Percentiles rank a stretch among this genome's conserved stretches.
phyloP scores from a whole-genome alignment of 2,113 vertebrate species.

The Zeus faber region DNA sequence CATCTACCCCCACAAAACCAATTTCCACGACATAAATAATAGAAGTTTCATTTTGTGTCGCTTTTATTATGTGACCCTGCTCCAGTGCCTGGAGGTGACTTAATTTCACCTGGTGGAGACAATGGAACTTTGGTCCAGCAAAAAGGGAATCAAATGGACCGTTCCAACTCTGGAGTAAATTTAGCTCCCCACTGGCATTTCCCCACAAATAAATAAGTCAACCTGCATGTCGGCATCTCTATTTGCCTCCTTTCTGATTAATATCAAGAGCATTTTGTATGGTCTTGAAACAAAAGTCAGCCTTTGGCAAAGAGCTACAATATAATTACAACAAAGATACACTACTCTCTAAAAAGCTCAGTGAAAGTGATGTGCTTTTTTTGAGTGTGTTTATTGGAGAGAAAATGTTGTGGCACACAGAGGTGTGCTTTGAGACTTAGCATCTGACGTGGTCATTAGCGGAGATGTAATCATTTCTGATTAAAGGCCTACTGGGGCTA shows the following conservation, averaged over 20 bases:
- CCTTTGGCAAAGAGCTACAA: not conserved
- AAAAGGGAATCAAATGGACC: constrained; percentile 21
- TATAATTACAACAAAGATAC: not conserved
- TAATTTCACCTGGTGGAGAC: constrained; percentile 44
- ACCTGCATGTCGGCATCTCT: constrained; percentile 7
- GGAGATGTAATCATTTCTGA: constrained; percentile 56
- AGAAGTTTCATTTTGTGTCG: constrained; percentile 71
- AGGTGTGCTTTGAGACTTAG: constrained; percentile 18
- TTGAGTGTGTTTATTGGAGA: constrained; percentile 11
- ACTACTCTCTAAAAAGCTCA: not conserved
- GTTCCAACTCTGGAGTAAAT: constrained; percentile 8
- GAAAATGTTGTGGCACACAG: not conserved
- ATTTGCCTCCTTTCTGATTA: constrained; percentile 28
- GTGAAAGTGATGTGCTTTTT: not conserved
- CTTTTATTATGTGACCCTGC: constrained; percentile 69
- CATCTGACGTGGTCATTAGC: constrained; percentile 38
- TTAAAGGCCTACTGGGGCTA: constrained; percentile 43
- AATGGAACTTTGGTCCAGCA: constrained; percentile 37
- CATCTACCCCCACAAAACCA: constrained; percentile 66
- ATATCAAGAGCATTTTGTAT: constrained; percentile 16
- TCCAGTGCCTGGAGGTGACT: constrained; percentile 50
- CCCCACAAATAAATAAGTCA: constrained; percentile 39
- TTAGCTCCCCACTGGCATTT: constrained; percentile 11
- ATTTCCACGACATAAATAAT: constrained; percentile 78
- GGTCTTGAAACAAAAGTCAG: constrained; percentile 9